A percentile compares a stretch with the other conserved stretches of the same genome.
phyloP scores from a whole-genome alignment of 1,140 invertebrate genomes.

The Atopsyche davidsoni region DNA sequence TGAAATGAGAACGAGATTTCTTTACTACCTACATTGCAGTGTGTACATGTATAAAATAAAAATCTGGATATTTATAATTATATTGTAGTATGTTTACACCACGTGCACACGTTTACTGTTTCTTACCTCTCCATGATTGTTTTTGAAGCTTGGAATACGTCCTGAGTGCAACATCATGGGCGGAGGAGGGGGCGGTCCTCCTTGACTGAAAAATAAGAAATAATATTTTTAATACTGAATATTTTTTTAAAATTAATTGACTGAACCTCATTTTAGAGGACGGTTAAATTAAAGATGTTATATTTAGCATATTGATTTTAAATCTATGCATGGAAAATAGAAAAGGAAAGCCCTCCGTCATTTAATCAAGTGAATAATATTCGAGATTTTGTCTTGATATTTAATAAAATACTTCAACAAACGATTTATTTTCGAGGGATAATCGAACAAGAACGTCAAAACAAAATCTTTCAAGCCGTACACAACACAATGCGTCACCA shows the following conservation, averaged over 20 bases:
- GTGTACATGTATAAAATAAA: neutral
- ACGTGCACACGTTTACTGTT: neutral
- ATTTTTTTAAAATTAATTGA: neutral
- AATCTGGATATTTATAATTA: neutral
- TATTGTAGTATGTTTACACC: slow-evolving; percentile 1
- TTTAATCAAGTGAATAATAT: too few species aligned
- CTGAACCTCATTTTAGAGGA: slow-evolving; percentile 1
- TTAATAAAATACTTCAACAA: too few species aligned
- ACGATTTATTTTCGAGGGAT: too few species aligned
- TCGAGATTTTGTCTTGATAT: too few species aligned
- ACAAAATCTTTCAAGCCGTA: too few species aligned
- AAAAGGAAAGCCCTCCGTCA: too few species aligned
- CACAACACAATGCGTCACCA: too few species aligned
- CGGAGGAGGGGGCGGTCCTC: slow-evolving; percentile 20
- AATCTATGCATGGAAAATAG: too few species aligned
- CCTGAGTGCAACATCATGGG: slow-evolving; percentile 22
- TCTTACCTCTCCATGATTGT: slow-evolving; percentile 29
- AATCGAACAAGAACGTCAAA: too few species aligned
- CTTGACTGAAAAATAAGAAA: slow-evolving; percentile 22
- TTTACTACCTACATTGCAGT: slow-evolving; percentile 32
- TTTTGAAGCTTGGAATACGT: slow-evolving; percentile 29
- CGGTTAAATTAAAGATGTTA: slow-evolving; percentile 1
- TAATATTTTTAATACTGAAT: slow-evolving; percentile 3
- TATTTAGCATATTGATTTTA: neutral
- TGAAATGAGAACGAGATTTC: slow-evolving; percentile 34